phyloP scores from a whole-genome alignment of 1,140 invertebrate genomes.

The Planococcus citri region DNA sequence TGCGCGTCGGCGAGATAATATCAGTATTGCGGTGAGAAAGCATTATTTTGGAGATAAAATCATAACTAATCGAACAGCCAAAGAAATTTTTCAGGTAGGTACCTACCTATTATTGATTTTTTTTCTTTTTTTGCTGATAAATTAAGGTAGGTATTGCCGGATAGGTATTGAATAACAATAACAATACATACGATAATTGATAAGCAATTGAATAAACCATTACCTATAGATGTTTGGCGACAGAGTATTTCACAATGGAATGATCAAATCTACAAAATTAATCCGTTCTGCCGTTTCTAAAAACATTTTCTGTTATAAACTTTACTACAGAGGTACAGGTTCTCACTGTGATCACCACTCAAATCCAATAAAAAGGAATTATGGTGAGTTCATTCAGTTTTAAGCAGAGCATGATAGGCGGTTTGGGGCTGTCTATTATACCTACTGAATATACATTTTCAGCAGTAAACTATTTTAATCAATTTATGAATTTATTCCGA shows the following conservation, averaged over 20 bases:
- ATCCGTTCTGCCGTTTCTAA: slow-evolving; percentile 22
- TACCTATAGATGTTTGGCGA: slow-evolving; percentile 27
- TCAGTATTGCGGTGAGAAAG: slow-evolving; percentile 16
- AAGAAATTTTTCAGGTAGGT: slow-evolving; percentile 27
- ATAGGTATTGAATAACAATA: too few species aligned
- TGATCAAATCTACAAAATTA: slow-evolving; percentile 24
- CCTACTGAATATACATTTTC: too few species aligned
- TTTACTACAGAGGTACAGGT: slow-evolving; percentile 26
- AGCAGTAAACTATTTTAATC: too few species aligned
- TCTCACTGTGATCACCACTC: slow-evolving; percentile 22
- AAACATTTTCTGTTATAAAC: slow-evolving; percentile 29
- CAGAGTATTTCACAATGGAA: slow-evolving; percentile 27
- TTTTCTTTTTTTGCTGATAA: too few species aligned
- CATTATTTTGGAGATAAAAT: slow-evolving; percentile 25
- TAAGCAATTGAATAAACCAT: too few species aligned
- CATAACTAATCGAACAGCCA: slow-evolving; percentile 22
- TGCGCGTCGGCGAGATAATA: too few species aligned
- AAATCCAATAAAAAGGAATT: neutral
- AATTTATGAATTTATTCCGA: too few species aligned
- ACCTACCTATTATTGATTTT: too few species aligned
- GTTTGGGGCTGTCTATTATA: too few species aligned
- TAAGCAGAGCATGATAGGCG: too few species aligned
- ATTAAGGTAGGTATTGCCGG: too few species aligned
- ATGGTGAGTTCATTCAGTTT: neutral
- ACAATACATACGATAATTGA: too few species aligned